These are phyloP conservation scores for Dissostichus mawsoni DNA, from an alignment of 2,113 vertebrate genomes.

Conservation along the genomic window DNA sequence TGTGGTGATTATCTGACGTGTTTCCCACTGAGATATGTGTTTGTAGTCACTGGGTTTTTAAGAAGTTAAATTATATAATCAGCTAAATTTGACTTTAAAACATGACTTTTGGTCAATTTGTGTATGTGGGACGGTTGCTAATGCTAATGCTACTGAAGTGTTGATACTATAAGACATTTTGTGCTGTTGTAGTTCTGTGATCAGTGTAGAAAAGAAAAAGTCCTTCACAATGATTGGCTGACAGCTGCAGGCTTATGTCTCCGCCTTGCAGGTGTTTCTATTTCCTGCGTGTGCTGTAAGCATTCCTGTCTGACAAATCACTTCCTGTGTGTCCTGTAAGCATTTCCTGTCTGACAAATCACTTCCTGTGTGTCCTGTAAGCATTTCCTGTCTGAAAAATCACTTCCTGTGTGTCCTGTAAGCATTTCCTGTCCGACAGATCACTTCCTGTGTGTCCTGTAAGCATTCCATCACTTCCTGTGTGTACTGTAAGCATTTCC, in stretches of 20 bases:
- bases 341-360: too few relatives aligned
- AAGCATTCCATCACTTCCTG: too few relatives aligned
- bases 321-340: neutral
- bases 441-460: too few relatives aligned
- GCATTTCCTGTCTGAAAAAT: too few relatives aligned
- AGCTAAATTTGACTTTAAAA: neutral
- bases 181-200: constrained; percentile 49
- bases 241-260: constrained; percentile 9
- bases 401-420: too few relatives aligned
- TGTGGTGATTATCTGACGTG: too few relatives aligned
- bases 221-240: constrained; percentile 18
- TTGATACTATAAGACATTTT: constrained; percentile 41
- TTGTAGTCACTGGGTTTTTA: constrained; percentile 7
- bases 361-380: too few relatives aligned
- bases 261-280: neutral
- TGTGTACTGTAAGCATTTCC: too few relatives aligned
- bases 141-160: constrained; percentile 35
- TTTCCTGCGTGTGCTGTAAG: constrained; percentile 4
- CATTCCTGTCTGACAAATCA: neutral
- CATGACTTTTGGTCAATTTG: constrained; percentile 5
- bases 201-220: neutral
- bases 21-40: constrained; percentile 34
- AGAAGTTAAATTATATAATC: neutral
- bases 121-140: neutral
- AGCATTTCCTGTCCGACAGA: too few relatives aligned